phyloP scores from a whole-genome alignment of 2,888 invertebrate genomes.

The Alcis repandata region DNA sequence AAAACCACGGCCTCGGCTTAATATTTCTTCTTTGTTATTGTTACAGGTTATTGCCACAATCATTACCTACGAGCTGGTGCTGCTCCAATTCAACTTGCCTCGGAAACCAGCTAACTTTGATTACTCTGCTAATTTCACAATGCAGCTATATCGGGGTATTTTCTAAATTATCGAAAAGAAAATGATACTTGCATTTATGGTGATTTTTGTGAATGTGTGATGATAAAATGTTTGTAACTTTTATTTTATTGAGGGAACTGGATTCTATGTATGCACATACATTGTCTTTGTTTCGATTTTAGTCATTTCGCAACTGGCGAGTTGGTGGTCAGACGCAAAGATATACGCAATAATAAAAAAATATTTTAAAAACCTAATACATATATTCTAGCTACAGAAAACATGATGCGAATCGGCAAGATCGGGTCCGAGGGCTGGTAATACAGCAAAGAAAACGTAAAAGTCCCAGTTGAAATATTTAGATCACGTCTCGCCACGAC shows the following conservation, averaged over 20 bases:
- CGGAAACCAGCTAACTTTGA: not conserved
- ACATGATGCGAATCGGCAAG: not conserved
- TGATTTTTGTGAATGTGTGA: too few species aligned
- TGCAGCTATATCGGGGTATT: not conserved
- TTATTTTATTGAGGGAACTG: too few species aligned
- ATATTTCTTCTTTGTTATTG: too few species aligned
- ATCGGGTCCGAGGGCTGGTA: conserved; percentile 6
- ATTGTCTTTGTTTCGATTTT: too few species aligned
- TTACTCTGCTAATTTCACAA: not conserved
- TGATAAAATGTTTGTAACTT: too few species aligned
- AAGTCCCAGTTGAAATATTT: conserved; percentile 29
- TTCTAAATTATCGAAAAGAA: too few species aligned
- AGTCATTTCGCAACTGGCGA: too few species aligned
- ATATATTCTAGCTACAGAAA: conserved; percentile 11
- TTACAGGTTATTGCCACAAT: conserved; percentile 61
- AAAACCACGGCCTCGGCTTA: too few species aligned
- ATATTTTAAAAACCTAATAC: conserved; percentile 8
- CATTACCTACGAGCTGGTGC: conserved; percentile 60
- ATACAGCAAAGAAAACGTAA: conserved; percentile 11
- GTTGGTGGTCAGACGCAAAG: too few species aligned
- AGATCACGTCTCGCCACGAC: conserved; percentile 27
- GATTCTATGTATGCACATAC: too few species aligned
- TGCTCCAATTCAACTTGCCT: conserved; percentile 53
- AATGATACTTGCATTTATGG: too few species aligned
- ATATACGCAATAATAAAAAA: too few species aligned